Evolutionary conservation across 30 jellyfish, hydroid and myxozoan species (phyloP).

Genomic region (Mastigias papua): DNA sequence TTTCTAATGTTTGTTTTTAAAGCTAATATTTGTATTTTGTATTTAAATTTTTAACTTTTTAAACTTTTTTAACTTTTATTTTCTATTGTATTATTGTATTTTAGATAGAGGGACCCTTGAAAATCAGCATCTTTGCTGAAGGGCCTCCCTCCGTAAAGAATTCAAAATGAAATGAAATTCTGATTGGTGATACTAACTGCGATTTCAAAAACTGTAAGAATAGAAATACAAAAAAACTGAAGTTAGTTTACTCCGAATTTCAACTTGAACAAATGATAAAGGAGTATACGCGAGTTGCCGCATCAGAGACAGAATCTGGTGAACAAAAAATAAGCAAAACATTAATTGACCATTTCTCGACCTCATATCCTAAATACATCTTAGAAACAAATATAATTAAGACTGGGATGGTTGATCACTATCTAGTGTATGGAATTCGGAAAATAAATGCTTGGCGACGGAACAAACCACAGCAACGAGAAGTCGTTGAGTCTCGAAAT

Average conservation of each 20-base stretch:
- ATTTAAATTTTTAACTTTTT: no score
- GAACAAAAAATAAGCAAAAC: slow-evolving; percentile 8
- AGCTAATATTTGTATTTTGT: no score
- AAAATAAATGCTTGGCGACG: slow-evolving; percentile 19
- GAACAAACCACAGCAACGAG: background rate
- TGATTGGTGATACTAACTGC: slow-evolving; percentile 40
- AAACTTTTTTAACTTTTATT: no score
- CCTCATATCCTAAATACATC: slow-evolving; percentile 11
- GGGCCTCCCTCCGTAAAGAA: no score
- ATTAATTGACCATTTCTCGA: slow-evolving; percentile 24
- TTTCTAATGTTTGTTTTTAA: no score
- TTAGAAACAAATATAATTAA: background rate
- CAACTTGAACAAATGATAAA: slow-evolving; percentile 15
- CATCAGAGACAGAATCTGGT: background rate
- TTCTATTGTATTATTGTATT: no score
- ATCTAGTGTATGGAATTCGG: slow-evolving; percentile 33
- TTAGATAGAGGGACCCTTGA: no score
- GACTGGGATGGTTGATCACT: slow-evolving; percentile 50
- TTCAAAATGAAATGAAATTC: slow-evolving; percentile 33
- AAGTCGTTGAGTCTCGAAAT: slow-evolving; percentile 28
- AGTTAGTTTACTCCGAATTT: background rate
- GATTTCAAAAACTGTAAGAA: slow-evolving; percentile 15
- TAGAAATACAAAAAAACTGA: slow-evolving; percentile 8
- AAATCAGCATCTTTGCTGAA: no score
- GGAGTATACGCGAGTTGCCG: slow-evolving; percentile 19